Conservation (phyloP, 2,797 vertebrate species). For the Microchirus variegatus region DNA sequence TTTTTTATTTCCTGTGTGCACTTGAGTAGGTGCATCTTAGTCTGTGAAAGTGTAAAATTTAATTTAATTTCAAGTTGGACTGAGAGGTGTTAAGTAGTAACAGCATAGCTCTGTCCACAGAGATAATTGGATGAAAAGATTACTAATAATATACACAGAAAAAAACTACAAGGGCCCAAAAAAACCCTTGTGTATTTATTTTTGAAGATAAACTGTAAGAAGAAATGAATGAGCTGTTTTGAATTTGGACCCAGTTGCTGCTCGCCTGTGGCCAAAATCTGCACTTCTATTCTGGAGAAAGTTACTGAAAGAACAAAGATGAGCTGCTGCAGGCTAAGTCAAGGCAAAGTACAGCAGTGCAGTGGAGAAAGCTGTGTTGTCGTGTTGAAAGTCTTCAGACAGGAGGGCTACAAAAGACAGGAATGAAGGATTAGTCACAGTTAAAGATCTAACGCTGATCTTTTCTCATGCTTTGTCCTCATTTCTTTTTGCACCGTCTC, state of each 20-base stretch:
- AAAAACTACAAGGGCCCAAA: neutral
- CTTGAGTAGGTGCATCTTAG: conserved; percentile 39
- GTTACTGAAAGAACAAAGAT: conserved; percentile 34
- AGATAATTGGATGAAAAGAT: conserved; percentile 19
- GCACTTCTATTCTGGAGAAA: conserved; percentile 49
- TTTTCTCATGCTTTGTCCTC: conserved; percentile 72
- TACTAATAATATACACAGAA: conserved; percentile 8
- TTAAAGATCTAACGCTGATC: conserved; percentile 73
- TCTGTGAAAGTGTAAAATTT: conserved; percentile 19
- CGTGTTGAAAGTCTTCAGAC: conserved; percentile 52
- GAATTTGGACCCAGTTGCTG: conserved; percentile 15
- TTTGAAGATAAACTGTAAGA: conserved; percentile 11
- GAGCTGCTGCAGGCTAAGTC: conserved; percentile 46
- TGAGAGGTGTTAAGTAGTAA: conserved; percentile 37
- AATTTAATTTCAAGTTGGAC: conserved; percentile 27
- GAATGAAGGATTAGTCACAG: conserved; percentile 79
- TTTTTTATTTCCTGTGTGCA: conserved; percentile 29
- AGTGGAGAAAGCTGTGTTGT: conserved; percentile 46
- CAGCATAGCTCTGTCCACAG: conserved; percentile 5
- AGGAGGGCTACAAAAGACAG: conserved; percentile 60
- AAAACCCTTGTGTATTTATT: conserved; percentile 8
- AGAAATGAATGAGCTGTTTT: conserved; percentile 21
- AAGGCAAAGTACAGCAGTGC: conserved; percentile 26
- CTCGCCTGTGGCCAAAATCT: conserved; percentile 32
- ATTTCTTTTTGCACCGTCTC: conserved; percentile 56